Evolutionary conservation across 2,797 vertebrate genomes (phyloP), one percentile per base, ranked within the genome.

Genomic region (Syndactyla subalaris): DNA sequence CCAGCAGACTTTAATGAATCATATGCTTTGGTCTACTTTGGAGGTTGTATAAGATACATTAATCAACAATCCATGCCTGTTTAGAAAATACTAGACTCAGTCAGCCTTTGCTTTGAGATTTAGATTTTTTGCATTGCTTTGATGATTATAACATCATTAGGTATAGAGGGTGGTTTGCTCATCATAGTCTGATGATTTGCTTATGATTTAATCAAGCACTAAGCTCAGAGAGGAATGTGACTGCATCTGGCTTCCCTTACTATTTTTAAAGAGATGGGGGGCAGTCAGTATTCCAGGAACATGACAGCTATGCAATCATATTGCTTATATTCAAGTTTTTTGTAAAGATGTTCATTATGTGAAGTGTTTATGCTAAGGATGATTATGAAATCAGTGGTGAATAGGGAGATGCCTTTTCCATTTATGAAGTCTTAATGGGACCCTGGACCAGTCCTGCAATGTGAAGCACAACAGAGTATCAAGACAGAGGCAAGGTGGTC

Each of bases 171-270:
- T 71, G 63, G 73, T 74, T 79, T 84, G 68, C 68, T 75, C 78
- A 88, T 83, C 68, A 79, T 65, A 61, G 79, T 87, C 62, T 93
- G 78, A 74, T 87, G 78, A 87, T 66, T 88, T 91, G 57, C 78
- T 84, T 84, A 91, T 83, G 83, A 87, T 88, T 91, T 84, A 91
- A 91, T 79, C 41, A 91, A 79, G 57, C 62, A 45, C 68, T 84
- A 78, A 74, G 79, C 87, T 93, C 62, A 75, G 92, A 91, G 68
- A 55, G 77, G 30, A 84, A 70, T 83, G 62, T 93, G 78, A 79
- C 84, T 83, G 51, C 83, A 91, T 87, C 72, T 93, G 67, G 73
- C 78, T 91, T 79, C 51, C 78, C 62, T 83, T 87, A 59, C 67
- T 78, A 87, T 87, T 91, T 87, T 91, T 87, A 49, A 74, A 83